These are phyloP conservation scores for Drosophila azteca DNA, from an alignment of 1,140 invertebrate species.

Conservation along the genomic window DNA sequence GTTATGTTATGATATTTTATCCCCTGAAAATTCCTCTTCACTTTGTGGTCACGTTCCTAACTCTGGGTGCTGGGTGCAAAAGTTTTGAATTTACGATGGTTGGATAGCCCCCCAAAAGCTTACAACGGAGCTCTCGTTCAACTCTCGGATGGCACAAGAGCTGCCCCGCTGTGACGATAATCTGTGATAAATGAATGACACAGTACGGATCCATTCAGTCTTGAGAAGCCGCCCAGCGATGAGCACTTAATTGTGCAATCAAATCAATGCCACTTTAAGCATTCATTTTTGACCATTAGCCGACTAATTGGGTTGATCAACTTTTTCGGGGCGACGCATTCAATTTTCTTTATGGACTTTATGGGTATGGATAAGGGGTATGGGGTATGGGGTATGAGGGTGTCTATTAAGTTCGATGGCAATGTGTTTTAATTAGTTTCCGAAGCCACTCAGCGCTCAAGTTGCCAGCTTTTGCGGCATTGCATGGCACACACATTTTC, in stretches of 20 bases:
- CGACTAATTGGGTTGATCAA: slow-evolving; percentile 65
- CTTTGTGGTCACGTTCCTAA: slow-evolving; percentile 45
- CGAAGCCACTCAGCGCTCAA: slow-evolving; percentile 17
- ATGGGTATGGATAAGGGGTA: slow-evolving; percentile 3
- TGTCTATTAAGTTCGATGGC: slow-evolving; percentile 59
- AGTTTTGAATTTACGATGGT: slow-evolving; percentile 58
- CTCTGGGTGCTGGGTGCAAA: slow-evolving; percentile 22
- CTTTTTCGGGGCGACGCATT: slow-evolving; percentile 14
- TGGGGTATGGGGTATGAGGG: slow-evolving; percentile 9
- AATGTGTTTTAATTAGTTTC: slow-evolving; percentile 68
- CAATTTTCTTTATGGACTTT: too few relatives aligned
- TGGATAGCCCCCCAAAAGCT: slow-evolving; percentile 49
- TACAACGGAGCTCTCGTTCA: slow-evolving; percentile 29
- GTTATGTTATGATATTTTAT: neutral
- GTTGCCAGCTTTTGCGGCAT: too few relatives aligned
- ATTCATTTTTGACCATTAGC: slow-evolving; percentile 63
- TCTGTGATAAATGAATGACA: slow-evolving; percentile 58
- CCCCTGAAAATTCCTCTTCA: slow-evolving; percentile 17
- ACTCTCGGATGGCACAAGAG: slow-evolving; percentile 14
- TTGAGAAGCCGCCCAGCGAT: neutral
- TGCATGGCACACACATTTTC: slow-evolving; percentile 40
- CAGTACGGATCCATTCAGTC: slow-evolving; percentile 19
- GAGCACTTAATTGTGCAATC: slow-evolving; percentile 61
- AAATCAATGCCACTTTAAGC: slow-evolving; percentile 65
- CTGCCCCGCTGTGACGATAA: slow-evolving; percentile 2